Conservation (phyloP, 2,113 vertebrate species). For the Corydoras maculifer region DNA sequence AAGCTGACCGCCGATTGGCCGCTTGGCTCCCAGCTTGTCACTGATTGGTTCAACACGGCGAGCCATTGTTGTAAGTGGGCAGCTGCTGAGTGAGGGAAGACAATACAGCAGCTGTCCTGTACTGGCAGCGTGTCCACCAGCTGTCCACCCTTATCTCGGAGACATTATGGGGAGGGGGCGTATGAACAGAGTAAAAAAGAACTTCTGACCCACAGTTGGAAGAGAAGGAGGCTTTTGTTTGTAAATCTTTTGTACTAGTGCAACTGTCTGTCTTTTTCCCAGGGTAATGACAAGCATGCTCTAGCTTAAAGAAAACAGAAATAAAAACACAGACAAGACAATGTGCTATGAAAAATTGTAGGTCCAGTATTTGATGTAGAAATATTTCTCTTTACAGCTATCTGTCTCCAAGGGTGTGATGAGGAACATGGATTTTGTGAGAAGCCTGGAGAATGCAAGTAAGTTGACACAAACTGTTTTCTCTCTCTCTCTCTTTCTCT, state of each 20-base stretch:
- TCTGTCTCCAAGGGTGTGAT: conserved; percentile 93
- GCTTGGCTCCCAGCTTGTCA: conserved; percentile 55
- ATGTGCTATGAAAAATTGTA: too few relatives aligned
- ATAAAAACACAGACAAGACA: too few relatives aligned
- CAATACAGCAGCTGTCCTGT: conserved; percentile 99
- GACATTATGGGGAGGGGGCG: conserved; percentile 80
- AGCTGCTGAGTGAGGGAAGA: conserved; percentile 89
- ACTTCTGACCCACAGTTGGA: conserved; percentile 96
- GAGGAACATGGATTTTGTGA: conserved; percentile 94
- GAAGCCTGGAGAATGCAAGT: conserved; percentile 98
- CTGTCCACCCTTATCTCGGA: conserved; percentile 93
- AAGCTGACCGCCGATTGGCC: conserved; percentile 70
- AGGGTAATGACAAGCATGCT: conserved; percentile 55
- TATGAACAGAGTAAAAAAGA: conserved; percentile 84
- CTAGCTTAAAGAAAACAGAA: too few relatives aligned
- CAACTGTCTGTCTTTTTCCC: conserved; percentile 77
- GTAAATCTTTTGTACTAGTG: conserved; percentile 80
- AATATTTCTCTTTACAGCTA: conserved; percentile 66
- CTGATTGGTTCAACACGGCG: conserved; percentile 75
- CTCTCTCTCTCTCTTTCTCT: neutral
- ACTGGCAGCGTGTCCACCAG: conserved; percentile 97
- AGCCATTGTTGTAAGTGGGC: conserved; percentile 88
- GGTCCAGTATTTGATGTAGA: neutral
- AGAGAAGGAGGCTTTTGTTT: conserved; percentile 85
- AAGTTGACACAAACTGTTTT: conserved; percentile 58